Evolutionary conservation across 2,888 invertebrate genomes (phyloP).

Genomic region (Latrodectus elegans): DNA sequence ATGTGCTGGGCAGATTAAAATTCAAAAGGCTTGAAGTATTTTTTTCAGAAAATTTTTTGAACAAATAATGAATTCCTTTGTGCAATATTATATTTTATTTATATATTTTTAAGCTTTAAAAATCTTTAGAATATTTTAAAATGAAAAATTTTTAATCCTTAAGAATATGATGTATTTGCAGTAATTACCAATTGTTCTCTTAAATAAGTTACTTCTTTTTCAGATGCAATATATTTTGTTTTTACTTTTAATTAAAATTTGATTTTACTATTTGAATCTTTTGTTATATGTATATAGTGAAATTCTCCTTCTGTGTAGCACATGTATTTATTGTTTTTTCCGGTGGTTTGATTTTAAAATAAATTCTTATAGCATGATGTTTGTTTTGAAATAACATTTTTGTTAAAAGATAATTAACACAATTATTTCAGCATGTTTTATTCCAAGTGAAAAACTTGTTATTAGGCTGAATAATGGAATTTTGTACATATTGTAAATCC

Average conservation of each 20-base stretch:
- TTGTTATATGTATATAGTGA: neutral
- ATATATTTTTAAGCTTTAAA: too few species aligned
- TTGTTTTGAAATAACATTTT: neutral
- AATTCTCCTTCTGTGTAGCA: neutral
- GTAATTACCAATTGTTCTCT: neutral
- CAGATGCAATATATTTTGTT: neutral
- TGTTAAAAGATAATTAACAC: too few species aligned
- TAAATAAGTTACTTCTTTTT: neutral
- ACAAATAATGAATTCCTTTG: too few species aligned
- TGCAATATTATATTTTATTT: too few species aligned
- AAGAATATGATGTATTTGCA: too few species aligned
- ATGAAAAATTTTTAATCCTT: too few species aligned
- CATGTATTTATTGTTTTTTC: neutral
- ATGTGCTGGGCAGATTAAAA: too few species aligned
- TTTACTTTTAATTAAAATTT: too few species aligned
- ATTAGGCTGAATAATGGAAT: conserved; percentile 49
- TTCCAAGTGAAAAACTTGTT: conserved; percentile 29
- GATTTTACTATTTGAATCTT: too few species aligned
- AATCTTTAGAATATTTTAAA: too few species aligned
- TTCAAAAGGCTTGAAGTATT: too few species aligned
- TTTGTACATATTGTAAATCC: conserved; percentile 64
- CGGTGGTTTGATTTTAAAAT: conserved; percentile 1
- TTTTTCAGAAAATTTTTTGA: too few species aligned
- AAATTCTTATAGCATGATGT: neutral
- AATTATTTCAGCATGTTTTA: neutral